Evolutionary conservation across 1,140 invertebrate species (phyloP).

Genomic region (silkworm (Bombyx mori)): DNA sequence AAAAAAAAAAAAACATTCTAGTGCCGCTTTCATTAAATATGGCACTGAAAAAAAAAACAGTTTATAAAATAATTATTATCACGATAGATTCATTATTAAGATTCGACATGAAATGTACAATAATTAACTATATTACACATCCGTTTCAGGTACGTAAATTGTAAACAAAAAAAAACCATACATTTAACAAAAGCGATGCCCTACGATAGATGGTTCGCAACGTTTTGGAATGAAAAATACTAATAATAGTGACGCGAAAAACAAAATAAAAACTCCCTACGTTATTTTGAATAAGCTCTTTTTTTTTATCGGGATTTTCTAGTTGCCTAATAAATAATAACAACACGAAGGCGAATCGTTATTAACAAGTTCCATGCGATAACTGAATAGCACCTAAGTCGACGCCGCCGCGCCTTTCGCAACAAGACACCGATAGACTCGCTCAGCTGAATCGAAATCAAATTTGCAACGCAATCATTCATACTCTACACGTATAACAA

Average conservation of each 20-base stretch:
- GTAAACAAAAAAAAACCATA: conserved; percentile 29
- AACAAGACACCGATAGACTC: conserved; percentile 12
- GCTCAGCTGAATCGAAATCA: too few species aligned
- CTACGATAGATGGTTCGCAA: conserved; percentile 18
- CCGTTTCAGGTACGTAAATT: conserved; percentile 54
- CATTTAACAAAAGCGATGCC: conserved; percentile 32
- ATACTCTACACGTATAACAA: too few species aligned
- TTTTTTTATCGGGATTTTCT: too few species aligned
- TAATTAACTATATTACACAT: conserved; percentile 52
- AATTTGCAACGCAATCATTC: too few species aligned
- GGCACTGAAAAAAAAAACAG: conserved; percentile 30
- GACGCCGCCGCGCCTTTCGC: conserved; percentile 19
- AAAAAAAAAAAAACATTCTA: conserved; percentile 17
- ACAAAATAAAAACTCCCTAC: not conserved
- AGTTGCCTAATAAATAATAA: not conserved
- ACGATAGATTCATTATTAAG: not conserved
- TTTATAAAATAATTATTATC: conserved; percentile 11
- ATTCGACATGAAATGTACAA: conserved; percentile 19
- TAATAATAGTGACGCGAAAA: conserved; percentile 4
- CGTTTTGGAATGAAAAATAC: conserved; percentile 41
- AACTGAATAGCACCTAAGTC: conserved; percentile 46
- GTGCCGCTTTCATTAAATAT: conserved; percentile 29
- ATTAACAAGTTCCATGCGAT: conserved; percentile 8
- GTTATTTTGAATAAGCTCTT: not conserved
- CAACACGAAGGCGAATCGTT: not conserved